Conservation (phyloP, 1,140 invertebrate genomes). For the Caenorhabditis inopinata region DNA sequence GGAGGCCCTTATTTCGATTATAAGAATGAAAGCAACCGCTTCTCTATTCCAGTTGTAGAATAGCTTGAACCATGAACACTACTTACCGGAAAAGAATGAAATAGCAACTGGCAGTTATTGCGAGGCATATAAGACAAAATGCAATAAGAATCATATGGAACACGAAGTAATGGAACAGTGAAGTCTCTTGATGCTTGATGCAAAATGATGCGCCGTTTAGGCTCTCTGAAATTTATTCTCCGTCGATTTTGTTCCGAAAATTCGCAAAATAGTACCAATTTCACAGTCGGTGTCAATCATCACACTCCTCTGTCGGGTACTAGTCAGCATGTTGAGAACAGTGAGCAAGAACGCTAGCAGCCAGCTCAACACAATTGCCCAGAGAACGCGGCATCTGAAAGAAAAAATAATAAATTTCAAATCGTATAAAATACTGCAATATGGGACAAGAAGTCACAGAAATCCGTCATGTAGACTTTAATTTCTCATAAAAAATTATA, state of each 20-base stretch:
- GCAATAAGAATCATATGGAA: constrained; percentile 26
- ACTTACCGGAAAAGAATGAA: constrained; percentile 12
- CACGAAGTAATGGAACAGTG: background rate
- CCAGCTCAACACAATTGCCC: constrained; percentile 18
- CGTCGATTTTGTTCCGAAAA: background rate
- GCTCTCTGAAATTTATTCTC: constrained; percentile 27
- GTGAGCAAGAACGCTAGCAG: constrained; percentile 16
- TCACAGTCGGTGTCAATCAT: constrained; percentile 37
- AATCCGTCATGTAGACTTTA: too few species aligned
- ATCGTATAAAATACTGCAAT: too few species aligned
- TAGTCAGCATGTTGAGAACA: constrained; percentile 8
- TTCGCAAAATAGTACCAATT: background rate
- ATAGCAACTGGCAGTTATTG: constrained; percentile 29
- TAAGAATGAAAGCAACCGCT: too few species aligned
- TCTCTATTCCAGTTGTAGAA: too few species aligned
- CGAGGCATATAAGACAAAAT: constrained; percentile 38
- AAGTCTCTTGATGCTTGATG: constrained; percentile 9
- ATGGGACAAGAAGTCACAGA: too few species aligned
- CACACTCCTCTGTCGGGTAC: background rate
- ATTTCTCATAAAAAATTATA: too few species aligned
- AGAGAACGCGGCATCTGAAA: constrained; percentile 26
- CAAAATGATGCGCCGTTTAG: background rate
- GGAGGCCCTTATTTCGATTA: too few species aligned
- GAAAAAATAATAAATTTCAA: too few species aligned
- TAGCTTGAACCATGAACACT: too few species aligned